Evolutionary conservation across 2,797 vertebrate species (phyloP), one percentile per base, ranked within the genome.

Genomic region (Alfaro cultratus): DNA sequence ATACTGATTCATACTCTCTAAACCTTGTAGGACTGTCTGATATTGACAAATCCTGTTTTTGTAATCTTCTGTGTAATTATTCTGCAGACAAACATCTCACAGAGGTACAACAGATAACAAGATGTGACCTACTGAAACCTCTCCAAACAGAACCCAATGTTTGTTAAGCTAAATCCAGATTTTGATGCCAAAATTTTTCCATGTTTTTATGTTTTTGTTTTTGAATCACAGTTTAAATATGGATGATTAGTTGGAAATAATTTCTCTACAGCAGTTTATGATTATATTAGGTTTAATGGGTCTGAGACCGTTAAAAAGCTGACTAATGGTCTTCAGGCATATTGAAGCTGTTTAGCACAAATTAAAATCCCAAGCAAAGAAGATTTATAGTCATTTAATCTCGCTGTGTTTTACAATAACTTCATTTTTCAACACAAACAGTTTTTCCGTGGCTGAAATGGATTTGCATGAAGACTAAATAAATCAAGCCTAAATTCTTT

Each of bases 391-490:
- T 70, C 12, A 29, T 1, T 78, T 47, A 75, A 76, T 72, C 45
- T 55, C 16, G 31, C 10, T 29, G 43, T 46, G n/a, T 80, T 78
- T 62, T 26, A 79, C 36, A 53, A 31, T 47, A 31, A 78, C 13
- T 41, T 36, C 5, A 76, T 67, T 73, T 15, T 39, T 74, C 13
- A 36, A 51, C 5, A 46, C 0, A 23, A 51, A 82, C 43, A 1
- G 23, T 34, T 64, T 43, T 75, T 45, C 49, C 43, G 9, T 71
- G 53, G 26, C 21, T 75, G 21, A 78, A 55, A 60, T 45, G 10
- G 29, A 76, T 62, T 78, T 57, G 8, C 15, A 79, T 51, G 11
- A 75, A 82, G 60, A 36, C 60, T 55, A 26, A 80, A 10, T 21
- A 62, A 75, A 70, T 70, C 39, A 41, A 67, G 18, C 49, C 13